A percentile compares a stretch with the other conserved stretches of the same genome.
These are phyloP conservation scores for Eciton burchellii DNA, from an alignment of 1,140 invertebrate genomes.

Conservation along the genomic window DNA sequence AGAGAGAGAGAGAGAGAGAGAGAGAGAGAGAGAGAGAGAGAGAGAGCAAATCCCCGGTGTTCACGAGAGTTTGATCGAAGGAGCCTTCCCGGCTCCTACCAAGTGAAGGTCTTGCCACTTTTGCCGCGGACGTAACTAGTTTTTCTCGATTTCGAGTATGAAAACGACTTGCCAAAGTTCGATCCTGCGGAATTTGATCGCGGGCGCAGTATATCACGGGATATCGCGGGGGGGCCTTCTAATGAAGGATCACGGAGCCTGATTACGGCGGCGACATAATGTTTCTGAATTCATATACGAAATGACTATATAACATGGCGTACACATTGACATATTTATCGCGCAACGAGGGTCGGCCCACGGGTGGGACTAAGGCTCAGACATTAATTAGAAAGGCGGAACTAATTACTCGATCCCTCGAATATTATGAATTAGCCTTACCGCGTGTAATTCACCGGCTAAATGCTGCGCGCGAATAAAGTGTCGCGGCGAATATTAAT, in stretches of 20 bases:
- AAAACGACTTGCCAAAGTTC: slow-evolving; percentile 2
- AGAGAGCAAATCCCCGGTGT: neutral
- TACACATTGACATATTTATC: slow-evolving; percentile 64
- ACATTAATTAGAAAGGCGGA: slow-evolving; percentile 66
- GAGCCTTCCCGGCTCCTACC: slow-evolving; percentile 36
- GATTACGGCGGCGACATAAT: slow-evolving; percentile 53
- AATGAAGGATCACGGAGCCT: slow-evolving; percentile 45
- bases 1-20: neutral
- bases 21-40: slow-evolving; percentile 49
- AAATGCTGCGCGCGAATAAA: slow-evolving; percentile 56
- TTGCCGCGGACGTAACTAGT: slow-evolving; percentile 1
- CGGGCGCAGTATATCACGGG: slow-evolving; percentile 6
- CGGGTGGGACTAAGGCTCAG: slow-evolving; percentile 46
- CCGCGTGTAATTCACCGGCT: slow-evolving; percentile 52
- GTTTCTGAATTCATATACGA: slow-evolving; percentile 58
- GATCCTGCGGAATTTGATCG: slow-evolving; percentile 37
- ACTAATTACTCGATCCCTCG: slow-evolving; percentile 59
- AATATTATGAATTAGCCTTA: slow-evolving; percentile 59
- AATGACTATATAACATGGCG: slow-evolving; percentile 49
- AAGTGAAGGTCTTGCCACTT: slow-evolving; percentile 14
- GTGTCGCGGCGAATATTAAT: slow-evolving; percentile 49
- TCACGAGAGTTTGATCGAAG: slow-evolving; percentile 22
- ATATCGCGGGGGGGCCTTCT: slow-evolving; percentile 20
- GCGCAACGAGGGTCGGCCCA: slow-evolving; percentile 44
- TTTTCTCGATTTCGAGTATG: slow-evolving; percentile 48